Percentiles rank a stretch among this genome's conserved stretches.
These are phyloP conservation scores for Prionace glauca DNA, from an alignment of 2,797 vertebrate genomes.

Conservation along the genomic window DNA sequence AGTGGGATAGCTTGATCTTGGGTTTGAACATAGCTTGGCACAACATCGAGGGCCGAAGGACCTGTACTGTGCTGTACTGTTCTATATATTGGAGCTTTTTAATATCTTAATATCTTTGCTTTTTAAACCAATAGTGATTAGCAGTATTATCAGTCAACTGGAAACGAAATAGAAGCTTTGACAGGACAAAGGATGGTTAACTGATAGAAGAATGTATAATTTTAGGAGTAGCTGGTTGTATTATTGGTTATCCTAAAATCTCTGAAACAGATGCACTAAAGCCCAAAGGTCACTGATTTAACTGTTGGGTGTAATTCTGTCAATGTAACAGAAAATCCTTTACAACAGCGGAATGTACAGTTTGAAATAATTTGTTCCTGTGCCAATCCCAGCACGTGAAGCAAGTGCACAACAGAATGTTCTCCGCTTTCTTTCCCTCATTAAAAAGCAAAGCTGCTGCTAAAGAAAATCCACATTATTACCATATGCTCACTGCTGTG, in stretches of 20 bases:
- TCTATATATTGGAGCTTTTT: neutral
- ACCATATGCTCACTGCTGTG: slow-evolving; percentile 13
- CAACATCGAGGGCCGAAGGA: no score
- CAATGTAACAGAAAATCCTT: neutral
- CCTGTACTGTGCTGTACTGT: no score
- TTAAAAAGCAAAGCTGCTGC: slow-evolving; percentile 1
- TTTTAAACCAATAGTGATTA: neutral
- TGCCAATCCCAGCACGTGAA: neutral
- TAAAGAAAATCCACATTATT: neutral
- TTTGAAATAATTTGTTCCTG: neutral
- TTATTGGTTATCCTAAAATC: neutral
- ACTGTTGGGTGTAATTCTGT: neutral
- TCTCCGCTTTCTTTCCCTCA: neutral
- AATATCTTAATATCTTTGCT: neutral
- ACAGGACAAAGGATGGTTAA: neutral
- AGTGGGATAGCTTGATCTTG: no score
- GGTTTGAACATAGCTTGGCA: no score
- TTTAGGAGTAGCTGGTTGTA: no score
- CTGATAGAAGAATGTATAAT: neutral
- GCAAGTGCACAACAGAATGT: neutral
- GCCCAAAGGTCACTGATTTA: neutral
- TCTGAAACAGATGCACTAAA: neutral
- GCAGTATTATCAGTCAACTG: neutral
- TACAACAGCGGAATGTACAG: neutral
- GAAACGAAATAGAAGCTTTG: neutral